Base-by-base conservation (phyloP, 2,113 vertebrate species). In the Candoia aspera region DNA sequence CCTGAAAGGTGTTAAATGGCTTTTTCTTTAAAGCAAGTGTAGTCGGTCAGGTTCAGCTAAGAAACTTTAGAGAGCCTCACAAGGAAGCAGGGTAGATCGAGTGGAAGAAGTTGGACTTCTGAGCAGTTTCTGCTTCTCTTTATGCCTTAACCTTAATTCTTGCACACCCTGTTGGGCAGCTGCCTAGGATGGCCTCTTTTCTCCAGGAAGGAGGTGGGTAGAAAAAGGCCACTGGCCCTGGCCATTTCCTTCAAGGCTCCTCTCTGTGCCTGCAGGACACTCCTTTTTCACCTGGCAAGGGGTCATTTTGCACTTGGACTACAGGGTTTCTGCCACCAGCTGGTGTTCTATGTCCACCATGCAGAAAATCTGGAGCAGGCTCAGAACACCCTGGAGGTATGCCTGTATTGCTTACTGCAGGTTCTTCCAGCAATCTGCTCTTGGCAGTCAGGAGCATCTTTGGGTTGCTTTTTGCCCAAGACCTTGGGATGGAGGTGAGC, bases 351-450 rank as follows among this genome's bases (percentile, higher is more conserved):
- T 94, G 96, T 93, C 42, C 96, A 94, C 0, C 99, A 98, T 9
- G 97, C 97, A 91, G 98, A 99, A 96, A 99, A 99, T 92, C 96
- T 98, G 85, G 98, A 98, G 33, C 95, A 95, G 1, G 98, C 98
- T 93, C 95, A 91, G 90, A 98, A 97, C 95, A 95, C 96, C 49
- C 97, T 99, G 11, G 93, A 95, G 98, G 99, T 99, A 98, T 97
- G 1, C 3, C 79, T 85, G 33, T 19, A 6, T 24, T 9, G 87
- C 87, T 2, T 11, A 85, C 1, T 24, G 58, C 2, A 29, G 90
- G 57, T 37, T 37, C 68, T 37, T 79, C 15, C 68, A 79, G 15
- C 17, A 37, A 21, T 79, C 17, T 79, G 33, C 33, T 79, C 33
- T 79, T 79, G 33, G 33, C 6, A 73, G n/a, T n/a, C 68, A 73